phyloP scores from a whole-genome alignment of 2,797 vertebrate genomes.

The Myotis planiceps region DNA sequence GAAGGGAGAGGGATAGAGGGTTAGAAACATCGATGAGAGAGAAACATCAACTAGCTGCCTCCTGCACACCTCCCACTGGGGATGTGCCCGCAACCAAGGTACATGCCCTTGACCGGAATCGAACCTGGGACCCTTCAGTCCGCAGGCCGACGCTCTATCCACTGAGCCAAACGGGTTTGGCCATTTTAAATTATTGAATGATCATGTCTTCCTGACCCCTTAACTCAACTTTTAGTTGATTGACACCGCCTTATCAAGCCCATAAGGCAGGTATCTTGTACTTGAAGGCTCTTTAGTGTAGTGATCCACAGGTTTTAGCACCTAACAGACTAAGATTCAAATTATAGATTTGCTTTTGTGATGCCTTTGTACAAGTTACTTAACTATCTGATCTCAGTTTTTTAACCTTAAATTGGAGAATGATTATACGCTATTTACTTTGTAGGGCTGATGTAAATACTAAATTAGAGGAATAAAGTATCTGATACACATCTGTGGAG shows the following conservation, averaged over 20 bases:
- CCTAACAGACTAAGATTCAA: neutral
- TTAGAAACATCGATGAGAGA: no score
- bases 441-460: neutral
- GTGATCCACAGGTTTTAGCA: neutral
- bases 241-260: neutral
- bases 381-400: neutral
- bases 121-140: no score
- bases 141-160: no score
- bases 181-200: constrained; percentile 5
- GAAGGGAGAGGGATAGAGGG: no score
- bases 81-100: no score
- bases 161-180: no score
- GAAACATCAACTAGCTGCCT: no score
- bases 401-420: constrained; percentile 19
- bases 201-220: neutral
- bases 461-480: neutral
- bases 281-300: neutral
- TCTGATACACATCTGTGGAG: neutral
- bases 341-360: neutral
- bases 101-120: no score
- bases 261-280: neutral
- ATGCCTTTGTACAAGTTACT: neutral
- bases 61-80: no score
- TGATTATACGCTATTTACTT: neutral
- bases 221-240: constrained; percentile 38